Base-by-base conservation (phyloP, 2,888 invertebrate genomes). In the Idaea straminata region DNA sequence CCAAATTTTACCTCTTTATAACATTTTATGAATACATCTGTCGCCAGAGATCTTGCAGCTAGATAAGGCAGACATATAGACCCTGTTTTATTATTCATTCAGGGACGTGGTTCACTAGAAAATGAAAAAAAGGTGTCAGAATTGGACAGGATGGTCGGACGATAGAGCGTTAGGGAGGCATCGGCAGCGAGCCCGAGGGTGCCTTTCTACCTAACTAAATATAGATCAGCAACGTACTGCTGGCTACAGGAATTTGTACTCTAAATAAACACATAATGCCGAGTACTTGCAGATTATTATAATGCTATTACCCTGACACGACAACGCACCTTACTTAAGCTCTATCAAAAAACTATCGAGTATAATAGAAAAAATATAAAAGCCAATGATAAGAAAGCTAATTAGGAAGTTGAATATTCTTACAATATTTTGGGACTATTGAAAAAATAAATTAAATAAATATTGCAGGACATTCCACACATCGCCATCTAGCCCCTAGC, bases 131-230 rank as follows among this genome's bases (percentile, higher is more conserved):
- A 82, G 77, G 82, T 83, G 82, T 79, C 71, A 79, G 75, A 74
- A 65, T 63, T 67, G 59, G 5, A 61, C 58, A 61, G 71, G 63
- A 67, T 58, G 69, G 68, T 66, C 62, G 68, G 63, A 67, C 61
- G 64, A 61, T 65, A 68, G 66, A 69, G 74, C 73, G 76, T 78
- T 77, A 81, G 77, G 81, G 81, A 77, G 6, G 47, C 13, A 7
- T 13, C 47, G 47, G 47, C 47, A 47, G 78, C 72, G 74, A 74
- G 72, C 70, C 66, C 69, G 75, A 83, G 85, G 84, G 85, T 79
- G 81, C 81, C 80, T 77, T 82, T 74, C 73, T 74, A 76, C 76
- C 75, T 78, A 76, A 81, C 87, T 89, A 88, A 87, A 89, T 86
- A 88, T 88, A 89, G 88, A 87, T 83, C 83, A 77, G 82, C 84